Evolutionary conservation across 2,113 vertebrate genomes (phyloP).

Genomic region (Connochaetes taurinus): DNA sequence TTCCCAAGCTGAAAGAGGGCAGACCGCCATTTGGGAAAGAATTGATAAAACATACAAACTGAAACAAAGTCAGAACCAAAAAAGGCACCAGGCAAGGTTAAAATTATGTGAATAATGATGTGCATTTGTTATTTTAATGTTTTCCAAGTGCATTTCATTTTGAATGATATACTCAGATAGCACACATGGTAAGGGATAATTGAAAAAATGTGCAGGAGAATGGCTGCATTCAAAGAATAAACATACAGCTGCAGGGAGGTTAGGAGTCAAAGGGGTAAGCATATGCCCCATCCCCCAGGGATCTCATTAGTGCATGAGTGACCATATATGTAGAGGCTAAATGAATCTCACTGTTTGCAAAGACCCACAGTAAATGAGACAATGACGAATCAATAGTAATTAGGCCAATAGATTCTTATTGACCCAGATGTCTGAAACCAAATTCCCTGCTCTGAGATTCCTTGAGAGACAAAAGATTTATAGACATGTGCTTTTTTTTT

Average conservation of each 20-base stretch:
- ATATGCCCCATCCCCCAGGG: conserved; percentile 79
- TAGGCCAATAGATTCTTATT: conserved; percentile 79
- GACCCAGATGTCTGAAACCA: conserved; percentile 79
- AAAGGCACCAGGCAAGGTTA: conserved; percentile 77
- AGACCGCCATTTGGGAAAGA: conserved; percentile 48
- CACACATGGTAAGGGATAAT: conserved; percentile 84
- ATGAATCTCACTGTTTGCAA: conserved; percentile 81
- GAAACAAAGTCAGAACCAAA: conserved; percentile 73
- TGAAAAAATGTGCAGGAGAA: conserved; percentile 84
- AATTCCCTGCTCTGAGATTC: conserved; percentile 67
- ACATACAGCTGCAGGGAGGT: conserved; percentile 83
- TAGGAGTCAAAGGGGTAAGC: conserved; percentile 83
- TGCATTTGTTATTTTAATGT: conserved; percentile 86
- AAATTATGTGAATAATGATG: conserved; percentile 82
- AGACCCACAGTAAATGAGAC: conserved; percentile 79
- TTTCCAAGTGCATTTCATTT: conserved; percentile 85
- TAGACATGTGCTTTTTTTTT: conserved; percentile 53
- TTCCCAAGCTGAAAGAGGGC: conserved; percentile 44
- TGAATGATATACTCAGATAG: conserved; percentile 82
- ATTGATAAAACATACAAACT: conserved; percentile 76
- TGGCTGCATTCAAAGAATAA: conserved; percentile 81
- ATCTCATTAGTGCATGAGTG: conserved; percentile 85
- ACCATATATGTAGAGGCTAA: conserved; percentile 80
- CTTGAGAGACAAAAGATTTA: conserved; percentile 66
- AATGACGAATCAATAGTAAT: conserved; percentile 85